A percentile compares a stretch with the other conserved stretches of the same genome.
phyloP scores from a whole-genome alignment of 2,113 vertebrate genomes.

The Phalacrocorax aristotelis region DNA sequence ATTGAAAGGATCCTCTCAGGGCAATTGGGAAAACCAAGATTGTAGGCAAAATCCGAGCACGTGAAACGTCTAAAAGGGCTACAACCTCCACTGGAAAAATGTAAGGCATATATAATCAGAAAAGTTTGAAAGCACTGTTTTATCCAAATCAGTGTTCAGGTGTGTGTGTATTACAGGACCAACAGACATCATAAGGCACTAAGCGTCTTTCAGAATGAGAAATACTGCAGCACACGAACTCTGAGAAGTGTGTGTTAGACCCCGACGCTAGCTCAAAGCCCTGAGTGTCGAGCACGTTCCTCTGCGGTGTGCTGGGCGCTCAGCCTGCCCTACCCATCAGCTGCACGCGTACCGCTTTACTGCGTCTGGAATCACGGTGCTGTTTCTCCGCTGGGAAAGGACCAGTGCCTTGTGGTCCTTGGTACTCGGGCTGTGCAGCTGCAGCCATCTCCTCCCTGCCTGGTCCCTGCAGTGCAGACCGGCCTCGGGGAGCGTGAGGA shows the following conservation, averaged over 20 bases:
- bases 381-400: fast-evolving
- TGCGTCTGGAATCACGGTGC: fast-evolving
- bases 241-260: background rate
- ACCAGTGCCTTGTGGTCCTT: background rate
- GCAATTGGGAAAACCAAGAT: background rate
- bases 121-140: background rate
- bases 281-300: fast-evolving
- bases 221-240: fast-evolving
- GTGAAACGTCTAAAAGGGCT: background rate
- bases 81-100: background rate
- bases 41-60: background rate
- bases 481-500: fast-evolving
- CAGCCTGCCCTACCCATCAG: background rate
- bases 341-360: fast-evolving
- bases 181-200: background rate
- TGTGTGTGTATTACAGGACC: background rate
- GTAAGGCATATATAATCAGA: background rate
- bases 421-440: fast-evolving
- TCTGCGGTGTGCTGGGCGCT: background rate
- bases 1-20: background rate
- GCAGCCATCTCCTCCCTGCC: background rate
- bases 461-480: background rate
- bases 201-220: background rate
- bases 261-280: background rate
- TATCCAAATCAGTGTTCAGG: background rate